phyloP scores from a whole-genome alignment of 2,797 vertebrate genomes.

The Aulostomus chinensis region DNA sequence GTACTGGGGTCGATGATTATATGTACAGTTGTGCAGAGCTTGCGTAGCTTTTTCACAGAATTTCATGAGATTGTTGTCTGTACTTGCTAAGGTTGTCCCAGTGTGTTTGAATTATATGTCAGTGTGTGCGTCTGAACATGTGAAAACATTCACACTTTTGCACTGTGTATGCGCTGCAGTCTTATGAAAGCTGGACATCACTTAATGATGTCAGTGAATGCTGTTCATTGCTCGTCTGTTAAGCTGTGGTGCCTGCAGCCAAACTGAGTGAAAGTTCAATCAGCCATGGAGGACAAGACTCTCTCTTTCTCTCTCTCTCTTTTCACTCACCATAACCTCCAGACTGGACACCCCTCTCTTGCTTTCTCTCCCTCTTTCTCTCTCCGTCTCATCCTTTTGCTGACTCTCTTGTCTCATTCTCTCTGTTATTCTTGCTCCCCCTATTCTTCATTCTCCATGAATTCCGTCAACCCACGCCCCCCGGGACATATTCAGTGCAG shows the following conservation, averaged over 20 bases:
- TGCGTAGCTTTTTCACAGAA: no score
- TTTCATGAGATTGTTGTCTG: no score
- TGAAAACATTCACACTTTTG: background rate
- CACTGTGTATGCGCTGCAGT: constrained; percentile 1
- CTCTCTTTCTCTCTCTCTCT: background rate
- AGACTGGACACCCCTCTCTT: background rate
- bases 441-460: constrained; percentile 14
- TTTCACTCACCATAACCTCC: background rate
- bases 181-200: constrained; percentile 29
- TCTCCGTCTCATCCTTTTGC: background rate
- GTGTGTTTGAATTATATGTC: background rate
- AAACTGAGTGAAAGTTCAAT: constrained; percentile 38
- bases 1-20: no score
- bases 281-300: constrained; percentile 38
- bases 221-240: constrained; percentile 45
- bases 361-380: background rate
- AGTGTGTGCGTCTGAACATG: background rate
- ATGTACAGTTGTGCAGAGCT: no score
- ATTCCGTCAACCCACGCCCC: constrained; percentile 10
- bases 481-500: constrained; percentile 19
- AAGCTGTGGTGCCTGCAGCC: constrained; percentile 43
- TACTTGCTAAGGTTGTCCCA: constrained; percentile 2
- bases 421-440: constrained; percentile 15
- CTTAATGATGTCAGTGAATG: constrained; percentile 36
- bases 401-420: background rate